A percentile compares a stretch with the other conserved stretches of the same genome.
phyloP scores from a whole-genome alignment of 2,888 invertebrate genomes.

The Spilarctia lutea region DNA sequence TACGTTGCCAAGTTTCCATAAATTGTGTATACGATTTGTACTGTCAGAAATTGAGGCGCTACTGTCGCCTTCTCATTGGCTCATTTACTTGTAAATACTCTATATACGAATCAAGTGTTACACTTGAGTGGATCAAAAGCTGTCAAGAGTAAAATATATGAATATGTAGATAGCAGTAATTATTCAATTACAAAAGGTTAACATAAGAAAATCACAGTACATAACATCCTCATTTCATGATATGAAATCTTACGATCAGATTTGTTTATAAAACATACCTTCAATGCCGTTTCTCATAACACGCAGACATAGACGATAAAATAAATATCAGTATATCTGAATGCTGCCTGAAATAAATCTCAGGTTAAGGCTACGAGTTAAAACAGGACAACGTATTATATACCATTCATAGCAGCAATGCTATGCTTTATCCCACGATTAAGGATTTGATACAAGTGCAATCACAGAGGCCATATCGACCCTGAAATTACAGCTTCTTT shows the following conservation, averaged over 20 bases:
- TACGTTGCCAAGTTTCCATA: constrained; percentile 45
- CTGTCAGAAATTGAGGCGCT: constrained; percentile 17
- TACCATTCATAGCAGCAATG: constrained; percentile 49
- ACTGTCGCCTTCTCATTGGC: background rate
- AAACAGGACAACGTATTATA: constrained; percentile 48
- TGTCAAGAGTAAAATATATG: background rate
- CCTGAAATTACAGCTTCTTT: constrained; percentile 76
- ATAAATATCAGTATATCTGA: background rate
- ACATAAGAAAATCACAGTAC: background rate
- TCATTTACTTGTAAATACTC: constrained; percentile 3
- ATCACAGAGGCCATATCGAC: constrained; percentile 75
- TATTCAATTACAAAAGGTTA: background rate
- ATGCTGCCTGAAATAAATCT: constrained; percentile 6
- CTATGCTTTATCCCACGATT: constrained; percentile 28
- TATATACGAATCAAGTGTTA: background rate
- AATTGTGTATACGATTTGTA: constrained; percentile 38
- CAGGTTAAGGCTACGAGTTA: constrained; percentile 28
- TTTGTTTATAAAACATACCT: background rate
- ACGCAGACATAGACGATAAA: background rate
- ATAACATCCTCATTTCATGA: background rate
- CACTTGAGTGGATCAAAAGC: background rate
- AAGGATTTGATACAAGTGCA: constrained; percentile 41
- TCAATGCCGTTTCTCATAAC: background rate
- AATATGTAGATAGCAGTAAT: background rate
- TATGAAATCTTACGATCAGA: background rate